Evolutionary conservation across 2,888 invertebrate species (phyloP), one percentile per base, ranked within the genome.

Genomic region (Sepioteuthis lessoniana): DNA sequence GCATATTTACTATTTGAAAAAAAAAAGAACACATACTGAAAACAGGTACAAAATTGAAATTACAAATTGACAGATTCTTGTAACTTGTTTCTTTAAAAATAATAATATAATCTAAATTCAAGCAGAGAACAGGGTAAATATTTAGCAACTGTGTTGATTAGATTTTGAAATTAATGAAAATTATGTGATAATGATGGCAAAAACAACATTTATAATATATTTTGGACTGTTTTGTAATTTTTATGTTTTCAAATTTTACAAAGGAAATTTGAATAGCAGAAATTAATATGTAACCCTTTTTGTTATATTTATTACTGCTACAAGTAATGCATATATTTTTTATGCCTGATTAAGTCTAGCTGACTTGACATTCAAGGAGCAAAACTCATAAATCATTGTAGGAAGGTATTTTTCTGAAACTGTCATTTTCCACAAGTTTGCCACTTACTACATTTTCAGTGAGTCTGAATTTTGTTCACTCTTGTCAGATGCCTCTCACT

Each of bases 351-450:
- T 76, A 76, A n/a, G n/a, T 35, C 19, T n/a, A 35, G 76, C 76
- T n/a, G 76, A 16, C n/a, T 76, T 76, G 76, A 76, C 76, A 76
- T 76, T 76, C 35, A 76, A 76, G 76, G 76, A 76, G 76, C n/a
- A 76, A 76, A 76, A 76, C 76, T n/a, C 76, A 76, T 76, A 76
- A n/a, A 76, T 76, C 76, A 76, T 76, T 76, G 76, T 35, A 35
- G 35, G 76, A 76, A 76, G 55, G 13, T 76, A n/a, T 76, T 76
- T 76, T 35, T 76, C n/a, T n/a, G 76, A 16, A 76, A 76, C 76
- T 76, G 76, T 76, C 76, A 76, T 76, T 76, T n/a, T 19, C 76
- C 76, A 76, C n/a, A 76, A n/a, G 76, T 76, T 76, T 76, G 76
- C 76, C 76, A 76, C 76, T 76, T 35, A 76, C 76, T 76, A 76